Base-by-base conservation (phyloP, 2,888 invertebrate genomes). In the Aphodius granarius region DNA sequence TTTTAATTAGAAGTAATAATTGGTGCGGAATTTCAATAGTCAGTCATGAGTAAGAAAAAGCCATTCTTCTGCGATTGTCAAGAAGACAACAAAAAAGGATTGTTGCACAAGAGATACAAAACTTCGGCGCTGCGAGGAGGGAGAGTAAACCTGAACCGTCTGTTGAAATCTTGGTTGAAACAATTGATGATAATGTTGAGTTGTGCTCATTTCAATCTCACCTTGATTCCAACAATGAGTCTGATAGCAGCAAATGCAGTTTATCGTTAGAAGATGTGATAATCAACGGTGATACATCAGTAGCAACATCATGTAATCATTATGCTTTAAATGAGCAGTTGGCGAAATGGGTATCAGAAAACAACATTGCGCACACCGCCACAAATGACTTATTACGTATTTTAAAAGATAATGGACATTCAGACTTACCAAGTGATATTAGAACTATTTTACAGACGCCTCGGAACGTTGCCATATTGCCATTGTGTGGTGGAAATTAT, bases 371-470 rank as follows among this genome's bases (percentile, higher is more conserved):
- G 19, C 66, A 73, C 68, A 43, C 20, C n/a, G 73, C 73, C 21
- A n/a, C 22, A 17, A 66, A 73, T 17, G 16, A 73, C 0, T 43
- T 73, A 23, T 6, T 73, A 73, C 22, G 19, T 15, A 17, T 73
- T 43, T 68, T 73, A 68, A 16, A 18, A 17, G 66, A 23, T 43
- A 20, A 68, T 68, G 43, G 43, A 43, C 43, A 66, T 18, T 66
- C 18, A 21, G 62, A 43, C 18, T 65, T 75, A 16, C 66, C 72
- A 22, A 43, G 15, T 21, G 75, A 75, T 63, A 16, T 63, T 13
- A 22, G 75, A 66, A 75, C 75, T 23, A 19, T 75, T 13, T 66
- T 75, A 66, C 20, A 65, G 19, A 66, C 66, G 5, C 66, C 72
- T 64, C 22, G 66, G 62, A n/a, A 23, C n/a, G 22, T 66, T 5